phyloP scores from a whole-genome alignment of 2,888 invertebrate genomes.

The Rhagium mordax region DNA sequence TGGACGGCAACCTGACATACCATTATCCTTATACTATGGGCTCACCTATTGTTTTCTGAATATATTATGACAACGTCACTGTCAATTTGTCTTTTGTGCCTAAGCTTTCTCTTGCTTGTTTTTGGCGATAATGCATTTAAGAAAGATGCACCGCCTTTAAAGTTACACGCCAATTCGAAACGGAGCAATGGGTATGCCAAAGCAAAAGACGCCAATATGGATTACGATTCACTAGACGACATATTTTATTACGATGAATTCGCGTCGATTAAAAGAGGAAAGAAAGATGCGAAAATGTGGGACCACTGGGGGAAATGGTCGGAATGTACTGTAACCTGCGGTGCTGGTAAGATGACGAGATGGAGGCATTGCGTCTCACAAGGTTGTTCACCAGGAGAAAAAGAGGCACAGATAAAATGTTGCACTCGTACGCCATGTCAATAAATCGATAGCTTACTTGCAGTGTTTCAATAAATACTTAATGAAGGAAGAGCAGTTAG shows the following conservation, averaged over 20 bases:
- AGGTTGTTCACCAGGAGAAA: conserved; percentile 70
- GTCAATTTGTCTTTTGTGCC: conserved; percentile 1
- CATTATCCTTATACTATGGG: neutral
- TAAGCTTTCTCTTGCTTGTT: neutral
- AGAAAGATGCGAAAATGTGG: conserved; percentile 67
- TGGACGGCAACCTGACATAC: too few relatives aligned
- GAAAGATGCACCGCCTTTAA: neutral
- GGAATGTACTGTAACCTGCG: conserved; percentile 70
- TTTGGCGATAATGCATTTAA: neutral
- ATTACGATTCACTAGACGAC: conserved; percentile 39
- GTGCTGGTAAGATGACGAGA: conserved; percentile 69
- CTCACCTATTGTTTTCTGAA: neutral
- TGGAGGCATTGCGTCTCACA: conserved; percentile 71
- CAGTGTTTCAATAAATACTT: neutral
- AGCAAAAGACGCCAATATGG: neutral
- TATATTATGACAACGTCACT: conserved; percentile 12
- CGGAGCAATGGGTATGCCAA: neutral
- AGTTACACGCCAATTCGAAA: neutral
- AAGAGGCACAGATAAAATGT: conserved; percentile 72
- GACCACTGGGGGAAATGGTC: conserved; percentile 72
- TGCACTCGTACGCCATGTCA: conserved; percentile 68
- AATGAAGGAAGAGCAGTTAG: neutral
- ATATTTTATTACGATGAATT: conserved; percentile 46
- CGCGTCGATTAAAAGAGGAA: conserved; percentile 33
- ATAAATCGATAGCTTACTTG: conserved; percentile 2